These are phyloP conservation scores for Melipona bicolor DNA, from an alignment of 2,888 invertebrate genomes.

Conservation along the genomic window DNA sequence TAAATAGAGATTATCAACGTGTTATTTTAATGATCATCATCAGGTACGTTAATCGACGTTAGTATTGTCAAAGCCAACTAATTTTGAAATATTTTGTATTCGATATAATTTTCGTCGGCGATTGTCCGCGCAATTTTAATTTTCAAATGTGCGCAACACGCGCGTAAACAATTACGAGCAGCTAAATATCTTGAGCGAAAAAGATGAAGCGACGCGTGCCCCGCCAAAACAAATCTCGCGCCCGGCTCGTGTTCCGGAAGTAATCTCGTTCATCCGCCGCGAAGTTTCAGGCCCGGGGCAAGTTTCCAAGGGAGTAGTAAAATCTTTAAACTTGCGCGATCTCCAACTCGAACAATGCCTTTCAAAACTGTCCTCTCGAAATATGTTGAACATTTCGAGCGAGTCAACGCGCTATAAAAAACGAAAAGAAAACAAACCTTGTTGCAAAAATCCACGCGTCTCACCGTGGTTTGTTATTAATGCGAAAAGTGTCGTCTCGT, in stretches of 20 bases:
- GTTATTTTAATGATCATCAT: too few species aligned
- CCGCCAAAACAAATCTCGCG: background rate
- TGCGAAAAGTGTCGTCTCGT: constrained; percentile 58
- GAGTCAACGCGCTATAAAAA: background rate
- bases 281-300: background rate
- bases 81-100: too few species aligned
- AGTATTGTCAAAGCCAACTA: too few species aligned
- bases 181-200: background rate
- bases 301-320: background rate
- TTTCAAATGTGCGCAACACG: too few species aligned
- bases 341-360: background rate
- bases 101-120: too few species aligned
- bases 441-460: background rate
- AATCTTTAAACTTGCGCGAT: background rate
- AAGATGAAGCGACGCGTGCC: background rate
- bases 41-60: too few species aligned
- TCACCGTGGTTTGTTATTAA: constrained; percentile 53
- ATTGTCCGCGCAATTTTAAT: too few species aligned
- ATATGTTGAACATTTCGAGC: background rate
- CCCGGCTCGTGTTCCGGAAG: background rate
- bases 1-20: too few species aligned
- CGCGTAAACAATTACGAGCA: too few species aligned
- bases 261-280: background rate
- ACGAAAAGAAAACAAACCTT: background rate
- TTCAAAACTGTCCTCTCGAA: background rate